Conservation (phyloP, 2,888 invertebrate genomes). For the Limnephilus auricula region DNA sequence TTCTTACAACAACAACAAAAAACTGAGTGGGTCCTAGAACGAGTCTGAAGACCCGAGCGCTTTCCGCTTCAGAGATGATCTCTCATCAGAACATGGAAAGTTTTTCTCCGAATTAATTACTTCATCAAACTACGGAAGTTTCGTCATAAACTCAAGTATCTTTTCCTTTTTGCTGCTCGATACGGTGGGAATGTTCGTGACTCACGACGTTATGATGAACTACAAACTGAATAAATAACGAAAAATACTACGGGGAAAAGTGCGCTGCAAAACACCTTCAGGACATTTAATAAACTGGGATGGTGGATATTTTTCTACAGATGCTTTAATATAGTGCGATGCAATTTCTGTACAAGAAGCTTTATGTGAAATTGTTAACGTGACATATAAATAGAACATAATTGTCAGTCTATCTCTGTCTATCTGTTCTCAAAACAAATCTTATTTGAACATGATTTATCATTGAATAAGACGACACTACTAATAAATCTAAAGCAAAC, state of each 20-base stretch:
- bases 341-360: neutral
- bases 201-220: neutral
- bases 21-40: no score
- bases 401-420: no score
- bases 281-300: neutral
- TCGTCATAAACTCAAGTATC: neutral
- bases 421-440: no score
- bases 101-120: neutral
- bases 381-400: no score
- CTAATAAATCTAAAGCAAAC: no score
- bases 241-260: neutral
- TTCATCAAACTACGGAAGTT: neutral
- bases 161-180: neutral
- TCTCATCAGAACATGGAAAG: neutral
- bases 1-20: no score
- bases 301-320: neutral
- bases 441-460: no score
- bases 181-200: neutral
- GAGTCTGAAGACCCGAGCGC: neutral
- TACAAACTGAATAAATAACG: neutral
- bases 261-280: neutral
- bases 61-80: neutral
- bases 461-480: no score
- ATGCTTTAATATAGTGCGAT: neutral
- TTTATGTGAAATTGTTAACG: no score